Percentiles rank a stretch among this genome's conserved stretches.
Evolutionary conservation across 2,888 invertebrate genomes (phyloP).

Genomic region (Drosophila austrosaltans): DNA sequence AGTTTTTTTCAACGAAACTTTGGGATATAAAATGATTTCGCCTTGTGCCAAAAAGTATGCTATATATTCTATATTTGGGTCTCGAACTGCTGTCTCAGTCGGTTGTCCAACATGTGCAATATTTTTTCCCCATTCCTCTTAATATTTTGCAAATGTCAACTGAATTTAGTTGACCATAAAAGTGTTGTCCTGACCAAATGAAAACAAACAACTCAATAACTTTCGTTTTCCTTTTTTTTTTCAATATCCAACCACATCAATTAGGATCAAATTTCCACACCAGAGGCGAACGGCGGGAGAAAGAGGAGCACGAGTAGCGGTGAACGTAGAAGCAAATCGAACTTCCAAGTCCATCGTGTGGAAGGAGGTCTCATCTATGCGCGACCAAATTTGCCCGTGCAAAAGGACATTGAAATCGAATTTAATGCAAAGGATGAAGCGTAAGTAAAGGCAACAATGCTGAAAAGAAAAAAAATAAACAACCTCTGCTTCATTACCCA

Average conservation of each 20-base stretch:
- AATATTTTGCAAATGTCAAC: slow-evolving; percentile 38
- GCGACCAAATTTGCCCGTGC: slow-evolving; percentile 84
- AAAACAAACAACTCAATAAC: slow-evolving; percentile 52
- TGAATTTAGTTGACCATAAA: slow-evolving; percentile 31
- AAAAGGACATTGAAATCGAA: slow-evolving; percentile 84
- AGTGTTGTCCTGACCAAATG: slow-evolving; percentile 17
- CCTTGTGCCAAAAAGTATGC: neutral
- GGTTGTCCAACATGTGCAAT: neutral
- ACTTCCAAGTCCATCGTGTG: slow-evolving; percentile 75
- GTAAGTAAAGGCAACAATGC: slow-evolving; percentile 82
- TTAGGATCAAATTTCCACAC: slow-evolving; percentile 64
- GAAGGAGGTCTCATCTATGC: slow-evolving; percentile 85
- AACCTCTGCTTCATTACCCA: slow-evolving; percentile 34
- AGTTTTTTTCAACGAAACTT: too few relatives aligned
- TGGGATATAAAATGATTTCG: too few relatives aligned
- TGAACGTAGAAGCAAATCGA: slow-evolving; percentile 20
- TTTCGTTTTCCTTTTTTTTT: slow-evolving; percentile 22
- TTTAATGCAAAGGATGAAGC: slow-evolving; percentile 85
- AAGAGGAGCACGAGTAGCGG: slow-evolving; percentile 34
- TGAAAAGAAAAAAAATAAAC: slow-evolving; percentile 43
- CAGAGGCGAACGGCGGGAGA: slow-evolving; percentile 49
- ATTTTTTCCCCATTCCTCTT: neutral
- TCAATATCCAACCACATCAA: slow-evolving; percentile 40
- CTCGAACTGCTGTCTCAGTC: neutral
- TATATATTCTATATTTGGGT: neutral